Evolutionary conservation across 2,888 invertebrate species (phyloP).

Genomic region (Troides helena): DNA sequence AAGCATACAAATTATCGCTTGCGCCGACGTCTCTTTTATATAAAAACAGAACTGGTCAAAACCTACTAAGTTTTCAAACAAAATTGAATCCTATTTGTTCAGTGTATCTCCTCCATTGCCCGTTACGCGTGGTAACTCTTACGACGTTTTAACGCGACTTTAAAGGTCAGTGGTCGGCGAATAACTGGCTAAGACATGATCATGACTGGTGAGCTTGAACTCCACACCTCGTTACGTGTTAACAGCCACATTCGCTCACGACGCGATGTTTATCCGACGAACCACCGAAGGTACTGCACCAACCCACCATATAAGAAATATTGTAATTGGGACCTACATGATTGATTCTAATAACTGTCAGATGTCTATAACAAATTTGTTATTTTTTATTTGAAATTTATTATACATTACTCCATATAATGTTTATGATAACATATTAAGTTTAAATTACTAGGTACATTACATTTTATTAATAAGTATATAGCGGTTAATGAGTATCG

Average conservation of each 20-base stretch:
- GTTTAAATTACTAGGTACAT: no score
- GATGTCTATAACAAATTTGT: not conserved
- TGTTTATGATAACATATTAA: no score
- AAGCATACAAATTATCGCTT: slow-evolving; percentile 78
- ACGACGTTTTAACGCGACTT: slow-evolving; percentile 52
- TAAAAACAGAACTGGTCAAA: slow-evolving; percentile 55
- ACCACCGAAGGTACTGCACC: slow-evolving; percentile 65
- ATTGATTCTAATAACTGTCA: slow-evolving; percentile 38
- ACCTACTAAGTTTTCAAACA: slow-evolving; percentile 27
- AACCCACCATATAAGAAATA: slow-evolving; percentile 49
- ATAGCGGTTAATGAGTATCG: no score
- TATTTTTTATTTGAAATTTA: no score
- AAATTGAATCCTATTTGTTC: slow-evolving; percentile 39
- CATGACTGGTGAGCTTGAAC: slow-evolving; percentile 78
- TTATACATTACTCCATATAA: no score
- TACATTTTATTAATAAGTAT: no score
- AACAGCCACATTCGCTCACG: slow-evolving; percentile 79
- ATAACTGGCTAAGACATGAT: slow-evolving; percentile 78
- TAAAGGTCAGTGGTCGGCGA: slow-evolving; percentile 75
- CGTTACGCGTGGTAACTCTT: slow-evolving; percentile 32
- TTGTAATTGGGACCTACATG: slow-evolving; percentile 65
- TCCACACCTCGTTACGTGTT: slow-evolving; percentile 80
- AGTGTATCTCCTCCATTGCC: slow-evolving; percentile 38
- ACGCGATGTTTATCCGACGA: slow-evolving; percentile 74
- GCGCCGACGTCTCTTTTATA: slow-evolving; percentile 60